Base-by-base conservation (phyloP, 2,113 vertebrate genomes). In the Halcyon senegalensis region DNA sequence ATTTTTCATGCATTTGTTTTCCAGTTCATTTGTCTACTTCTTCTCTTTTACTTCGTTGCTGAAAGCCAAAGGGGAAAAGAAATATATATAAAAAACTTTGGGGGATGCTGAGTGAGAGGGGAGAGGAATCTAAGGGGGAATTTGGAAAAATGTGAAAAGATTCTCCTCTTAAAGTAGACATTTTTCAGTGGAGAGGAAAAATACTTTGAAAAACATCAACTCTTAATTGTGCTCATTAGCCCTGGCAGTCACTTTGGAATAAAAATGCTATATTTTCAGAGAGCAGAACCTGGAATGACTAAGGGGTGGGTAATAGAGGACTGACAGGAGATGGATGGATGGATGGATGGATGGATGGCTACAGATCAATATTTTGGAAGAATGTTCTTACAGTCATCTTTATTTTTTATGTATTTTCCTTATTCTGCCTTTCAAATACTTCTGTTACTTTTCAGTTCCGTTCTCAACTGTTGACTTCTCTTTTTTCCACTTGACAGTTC, bases 401-500 rank as follows among this genome's bases (percentile, higher is more conserved):
- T 66, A 4, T 16, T 78, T 6, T 46, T 37, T 86, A 21, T 78
- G 13, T 28, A 1, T 81, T 63, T 85, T 74, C 53, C n/a, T 43
- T 64, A 19, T 51, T 62, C 62, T 79, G 41, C 18, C 69, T 85
- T 92, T 91, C 20, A 30, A 41, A 68, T 78, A 68, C 69, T 76
- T 67, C 30, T 35, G 2, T 7, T 80, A 50, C 43, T 89, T 68
- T 46, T 76, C 62, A 27, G 7, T 56, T 92, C 33, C 50, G 18
- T 63, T 93, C 73, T 89, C 46, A n/a, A 0, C 69, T 91, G 73
- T 31, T 96, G 87, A 91, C 70, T 94, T 91, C 55, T 94, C 84
- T 91, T 37, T 78, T 62, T 58, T 67, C 74, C 51, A 37, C 84
- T 87, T 70, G 39, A 68, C 96, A 97, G 96, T 93, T 93, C 81